Conservation (phyloP, 2,888 invertebrate species). For the Chrysotoxum bicinctum region DNA sequence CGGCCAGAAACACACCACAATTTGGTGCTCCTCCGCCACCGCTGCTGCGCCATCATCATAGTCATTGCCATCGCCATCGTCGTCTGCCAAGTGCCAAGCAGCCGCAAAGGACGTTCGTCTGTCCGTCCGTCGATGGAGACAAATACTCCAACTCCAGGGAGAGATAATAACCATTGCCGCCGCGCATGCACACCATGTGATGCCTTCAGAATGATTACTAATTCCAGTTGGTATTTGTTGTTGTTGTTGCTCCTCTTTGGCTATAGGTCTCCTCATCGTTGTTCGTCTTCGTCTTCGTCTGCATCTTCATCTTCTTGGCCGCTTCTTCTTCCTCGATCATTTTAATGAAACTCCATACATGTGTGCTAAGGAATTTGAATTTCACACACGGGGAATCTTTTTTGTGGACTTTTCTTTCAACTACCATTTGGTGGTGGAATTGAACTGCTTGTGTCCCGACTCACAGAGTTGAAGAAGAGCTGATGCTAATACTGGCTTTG, state of each 20-base stretch:
- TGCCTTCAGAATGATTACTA: constrained; percentile 71
- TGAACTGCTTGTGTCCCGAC: constrained; percentile 54
- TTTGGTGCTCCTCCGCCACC: constrained; percentile 13
- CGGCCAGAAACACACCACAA: constrained; percentile 47
- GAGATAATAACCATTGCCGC: constrained; percentile 72
- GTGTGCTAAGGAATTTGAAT: constrained; percentile 78
- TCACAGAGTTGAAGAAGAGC: constrained; percentile 19
- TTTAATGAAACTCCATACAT: constrained; percentile 74
- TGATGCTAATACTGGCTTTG: constrained; percentile 31
- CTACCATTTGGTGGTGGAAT: constrained; percentile 59
- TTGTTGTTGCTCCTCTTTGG: constrained; percentile 48
- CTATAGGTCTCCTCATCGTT: constrained; percentile 33
- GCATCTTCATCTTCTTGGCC: constrained; percentile 46
- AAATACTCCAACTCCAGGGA: constrained; percentile 72
- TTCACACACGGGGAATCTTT: constrained; percentile 75
- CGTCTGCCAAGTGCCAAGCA: constrained; percentile 52
- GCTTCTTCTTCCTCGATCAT: constrained; percentile 52
- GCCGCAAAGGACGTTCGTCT: constrained; percentile 66
- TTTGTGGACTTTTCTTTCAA: constrained; percentile 16
- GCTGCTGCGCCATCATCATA: not conserved
- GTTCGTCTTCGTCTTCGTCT: constrained; percentile 32
- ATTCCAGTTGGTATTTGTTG: constrained; percentile 70
- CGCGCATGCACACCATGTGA: constrained; percentile 73
- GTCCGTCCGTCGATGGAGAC: constrained; percentile 65
- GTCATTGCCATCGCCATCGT: constrained; percentile 8